Base-by-base conservation (phyloP, 2,888 invertebrate species). In the Rhagium mordax region DNA sequence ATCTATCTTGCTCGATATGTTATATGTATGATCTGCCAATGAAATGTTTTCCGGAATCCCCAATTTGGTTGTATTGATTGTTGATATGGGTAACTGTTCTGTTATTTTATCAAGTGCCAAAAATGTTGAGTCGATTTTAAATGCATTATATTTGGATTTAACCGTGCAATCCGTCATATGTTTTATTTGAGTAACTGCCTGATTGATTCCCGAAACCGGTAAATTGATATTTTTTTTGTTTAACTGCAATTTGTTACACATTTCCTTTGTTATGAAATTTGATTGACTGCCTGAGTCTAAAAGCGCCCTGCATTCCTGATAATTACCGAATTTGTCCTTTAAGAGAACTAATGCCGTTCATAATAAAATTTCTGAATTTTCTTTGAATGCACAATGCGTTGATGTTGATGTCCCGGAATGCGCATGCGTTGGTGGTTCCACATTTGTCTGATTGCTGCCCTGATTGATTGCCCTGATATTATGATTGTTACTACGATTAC, bases 31-130 rank as follows among this genome's bases (percentile, higher is more conserved):
- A 24, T 68, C 59, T n/a, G 68, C 68, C 33, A 68, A 59, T 21
- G 10, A 20, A 18, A 68, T 55, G 41, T 68, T 27, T 16, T 59
- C n/a, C 8, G 68, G 68, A 29, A 68, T 41, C 33, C 29, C 15
- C 6, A 41, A 21, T 1, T 10, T 18, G 8, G 27, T 48, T 13
- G 16, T 18, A 20, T 55, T n/a, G n/a, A 59, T 10, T 33, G 27
- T 18, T 15, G 15, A 27, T 20, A 8, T 20, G 4, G 33, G 68
- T 16, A 68, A 16, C 6, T n/a, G 13, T 29, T 21, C 47, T 15
- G 68, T 59, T 2, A 68, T 57, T 59, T 59, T 5, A 59, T 57
- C 41, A 18, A 59, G 4, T 3, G 59, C 59, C n/a, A 68, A 47
- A 15, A 57, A 68, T 18, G 47, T n/a, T 7, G 21, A 7, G 21